Base-by-base conservation (phyloP, 2,797 vertebrate genomes). In the Pangasius krempfi region DNA sequence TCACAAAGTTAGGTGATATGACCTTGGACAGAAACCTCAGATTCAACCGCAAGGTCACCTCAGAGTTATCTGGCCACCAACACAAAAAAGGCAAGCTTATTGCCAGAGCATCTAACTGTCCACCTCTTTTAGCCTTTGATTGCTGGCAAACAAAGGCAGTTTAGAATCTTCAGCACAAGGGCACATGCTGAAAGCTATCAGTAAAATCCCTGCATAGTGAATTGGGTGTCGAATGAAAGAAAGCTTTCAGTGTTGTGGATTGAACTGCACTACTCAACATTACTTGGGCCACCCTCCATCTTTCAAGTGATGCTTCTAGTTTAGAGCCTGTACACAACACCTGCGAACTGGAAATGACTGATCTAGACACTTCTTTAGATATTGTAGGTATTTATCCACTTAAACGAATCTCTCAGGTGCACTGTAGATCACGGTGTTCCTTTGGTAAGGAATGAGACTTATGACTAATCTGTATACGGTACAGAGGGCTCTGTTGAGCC, bases 31-130 rank as follows among this genome's bases (percentile, higher is more conserved):
- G 27, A 52, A 78, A 52, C 12, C 47, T 78, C 27, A 52, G 75
- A 27, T 47, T 14, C 73, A 75, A 50, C 44, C 12, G 25, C 44
- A 76, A 76, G 44, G 25, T 50, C 44, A 76, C 44, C 5, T 12
- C 10, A 47, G 73, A 78, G 75, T 78, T 47, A 78, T 78, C 75
- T 52, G 47, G 47, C 75, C 13, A n/a, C 75, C 75, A 52, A 40
- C 5, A 78, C 75, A 30, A 52, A 47, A 5, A 5, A 78, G 47
- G 50, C 27, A 78, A 78, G 75, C 47, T n/a, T 52, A 52, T 7
- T 30, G 47, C 75, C 75, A 78, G 75, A 52, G 47, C 47, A 52
- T 78, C 27, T 78, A 78, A 30, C 27, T 30, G 0, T 50, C 0
- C 12, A 50, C 47, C 75, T 16, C 47, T 78, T 50, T 50, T 18